Conservation (phyloP, 2,888 invertebrate genomes). For the Diloba caeruleocephala region DNA sequence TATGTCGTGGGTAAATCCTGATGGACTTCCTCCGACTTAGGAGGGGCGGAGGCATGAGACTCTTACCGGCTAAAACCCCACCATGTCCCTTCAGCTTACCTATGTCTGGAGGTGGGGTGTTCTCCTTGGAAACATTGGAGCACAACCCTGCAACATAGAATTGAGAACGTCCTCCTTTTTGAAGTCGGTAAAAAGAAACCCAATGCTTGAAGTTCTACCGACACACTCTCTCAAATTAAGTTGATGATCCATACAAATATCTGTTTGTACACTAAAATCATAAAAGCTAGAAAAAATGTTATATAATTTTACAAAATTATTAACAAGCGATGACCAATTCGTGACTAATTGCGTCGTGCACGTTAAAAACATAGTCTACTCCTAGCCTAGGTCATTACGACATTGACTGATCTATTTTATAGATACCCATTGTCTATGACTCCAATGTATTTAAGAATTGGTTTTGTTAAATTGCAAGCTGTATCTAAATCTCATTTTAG, state of each 20-base stretch:
- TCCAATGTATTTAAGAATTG: not conserved
- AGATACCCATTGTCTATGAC: slow-evolving; percentile 2
- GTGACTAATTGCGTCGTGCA: slow-evolving; percentile 17
- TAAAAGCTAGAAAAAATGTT: slow-evolving; percentile 2
- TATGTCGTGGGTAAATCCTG: too few species aligned
- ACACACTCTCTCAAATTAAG: not conserved
- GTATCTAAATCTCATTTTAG: not conserved
- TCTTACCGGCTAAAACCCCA: too few species aligned
- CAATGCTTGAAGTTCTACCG: not conserved
- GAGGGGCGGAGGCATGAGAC: too few species aligned
- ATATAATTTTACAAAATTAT: slow-evolving; percentile 3
- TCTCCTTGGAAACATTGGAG: too few species aligned
- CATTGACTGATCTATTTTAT: slow-evolving; percentile 8
- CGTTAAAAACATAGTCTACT: slow-evolving; percentile 5
- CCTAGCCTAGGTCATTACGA: slow-evolving; percentile 22
- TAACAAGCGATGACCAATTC: slow-evolving; percentile 7
- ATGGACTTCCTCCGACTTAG: too few species aligned
- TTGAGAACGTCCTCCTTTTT: too few species aligned
- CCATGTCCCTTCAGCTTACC: too few species aligned
- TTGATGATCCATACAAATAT: not conserved
- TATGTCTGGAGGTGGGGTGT: too few species aligned
- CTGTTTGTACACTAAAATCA: not conserved
- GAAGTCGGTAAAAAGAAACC: not conserved
- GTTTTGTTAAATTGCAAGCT: not conserved
- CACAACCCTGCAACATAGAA: too few species aligned